These are phyloP conservation scores for Eulemur coronatus DNA, from an alignment of 2,797 vertebrate species.

Conservation along the genomic window DNA sequence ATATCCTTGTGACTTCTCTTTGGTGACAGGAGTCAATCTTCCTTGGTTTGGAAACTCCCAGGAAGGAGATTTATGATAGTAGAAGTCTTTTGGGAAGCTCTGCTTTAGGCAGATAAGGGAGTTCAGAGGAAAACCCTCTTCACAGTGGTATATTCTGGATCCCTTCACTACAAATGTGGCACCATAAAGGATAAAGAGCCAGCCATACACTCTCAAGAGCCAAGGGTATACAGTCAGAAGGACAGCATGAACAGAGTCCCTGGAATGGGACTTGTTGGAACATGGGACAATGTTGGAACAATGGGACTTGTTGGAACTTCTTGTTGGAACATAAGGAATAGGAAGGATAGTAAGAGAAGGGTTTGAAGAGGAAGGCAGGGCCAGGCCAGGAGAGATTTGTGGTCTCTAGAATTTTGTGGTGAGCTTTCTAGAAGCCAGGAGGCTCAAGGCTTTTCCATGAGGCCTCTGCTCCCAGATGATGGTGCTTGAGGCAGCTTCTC, in stretches of 20 bases:
- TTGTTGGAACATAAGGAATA: not conserved
- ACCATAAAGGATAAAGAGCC: not conserved
- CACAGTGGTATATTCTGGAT: not conserved
- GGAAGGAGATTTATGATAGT: not conserved
- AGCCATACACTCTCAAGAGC: too few relatives aligned
- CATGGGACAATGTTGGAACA: too few relatives aligned
- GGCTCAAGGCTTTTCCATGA: not conserved
- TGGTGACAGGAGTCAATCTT: not conserved
- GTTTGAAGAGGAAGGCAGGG: not conserved
- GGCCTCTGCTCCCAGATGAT: not conserved
- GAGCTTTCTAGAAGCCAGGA: not conserved
- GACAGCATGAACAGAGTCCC: not conserved
- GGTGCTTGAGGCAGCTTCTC: not conserved
- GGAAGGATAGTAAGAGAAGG: not conserved
- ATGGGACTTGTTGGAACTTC: not conserved
- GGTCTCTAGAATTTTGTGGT: not conserved
- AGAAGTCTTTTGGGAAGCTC: not conserved
- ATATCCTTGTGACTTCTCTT: not conserved
- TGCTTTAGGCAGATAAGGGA: not conserved
- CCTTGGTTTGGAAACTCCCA: not conserved
- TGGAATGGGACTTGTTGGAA: not conserved
- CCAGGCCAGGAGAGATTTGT: not conserved
- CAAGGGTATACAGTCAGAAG: not conserved
- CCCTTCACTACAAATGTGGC: not conserved
- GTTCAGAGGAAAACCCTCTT: not conserved